phyloP scores from a whole-genome alignment of 2,797 vertebrate genomes.

The Gouania willdenowi region DNA sequence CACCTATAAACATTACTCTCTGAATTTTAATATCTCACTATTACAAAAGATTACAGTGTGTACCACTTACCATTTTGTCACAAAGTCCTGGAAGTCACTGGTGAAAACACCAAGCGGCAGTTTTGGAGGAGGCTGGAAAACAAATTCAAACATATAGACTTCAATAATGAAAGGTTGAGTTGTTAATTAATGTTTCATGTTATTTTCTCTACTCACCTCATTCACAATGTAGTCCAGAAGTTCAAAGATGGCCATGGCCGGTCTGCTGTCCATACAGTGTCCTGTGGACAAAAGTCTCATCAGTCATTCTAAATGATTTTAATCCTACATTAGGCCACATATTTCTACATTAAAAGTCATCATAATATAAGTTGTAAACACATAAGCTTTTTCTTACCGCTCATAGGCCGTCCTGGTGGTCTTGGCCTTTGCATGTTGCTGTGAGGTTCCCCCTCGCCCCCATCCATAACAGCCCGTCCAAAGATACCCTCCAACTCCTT shows the following conservation, averaged over 20 bases:
- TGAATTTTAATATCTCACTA: no score
- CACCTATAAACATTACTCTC: no score
- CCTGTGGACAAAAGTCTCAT: constrained; percentile 67
- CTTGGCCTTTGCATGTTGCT: constrained; percentile 84
- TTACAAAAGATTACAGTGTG: background rate
- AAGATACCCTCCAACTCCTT: constrained; percentile 95
- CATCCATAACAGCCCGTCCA: constrained; percentile 83
- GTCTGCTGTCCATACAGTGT: constrained; percentile 88
- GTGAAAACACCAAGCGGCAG: constrained; percentile 89
- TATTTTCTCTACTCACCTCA: constrained; percentile 74
- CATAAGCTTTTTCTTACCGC: no score
- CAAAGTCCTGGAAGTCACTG: constrained; percentile 95
- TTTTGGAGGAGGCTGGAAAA: constrained; percentile 93
- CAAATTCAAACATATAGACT: constrained; percentile 23
- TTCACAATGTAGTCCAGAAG: constrained; percentile 98
- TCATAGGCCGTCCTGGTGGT: constrained; percentile 88
- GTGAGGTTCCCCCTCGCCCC: constrained; percentile 81
- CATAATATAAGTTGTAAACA: no score
- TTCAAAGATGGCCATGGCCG: constrained; percentile 97
- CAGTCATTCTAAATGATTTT: background rate
- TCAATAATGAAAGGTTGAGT: background rate
- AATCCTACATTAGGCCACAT: no score
- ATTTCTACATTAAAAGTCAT: background rate
- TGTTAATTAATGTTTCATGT: constrained; percentile 8
- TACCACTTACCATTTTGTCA: constrained; percentile 80